Evolutionary conservation across 2,888 invertebrate genomes (phyloP).

Genomic region (Pyrocoelia pectoralis): DNA sequence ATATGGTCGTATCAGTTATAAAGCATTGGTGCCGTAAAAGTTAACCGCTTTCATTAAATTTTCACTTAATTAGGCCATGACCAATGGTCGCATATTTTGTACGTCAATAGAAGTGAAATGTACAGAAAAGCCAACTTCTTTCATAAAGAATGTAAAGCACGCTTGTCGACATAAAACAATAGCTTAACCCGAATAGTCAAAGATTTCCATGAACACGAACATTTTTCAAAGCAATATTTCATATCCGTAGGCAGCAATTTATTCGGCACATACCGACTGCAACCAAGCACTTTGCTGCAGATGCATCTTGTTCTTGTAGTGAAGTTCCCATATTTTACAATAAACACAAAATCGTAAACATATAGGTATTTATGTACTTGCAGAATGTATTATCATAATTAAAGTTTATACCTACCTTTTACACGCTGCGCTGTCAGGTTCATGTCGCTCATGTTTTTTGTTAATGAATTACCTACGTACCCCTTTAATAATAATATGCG

Average conservation of each 20-base stretch:
- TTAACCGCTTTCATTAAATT: no score
- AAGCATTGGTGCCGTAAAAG: no score
- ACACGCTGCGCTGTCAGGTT: no score
- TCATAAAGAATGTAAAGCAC: conserved; percentile 27
- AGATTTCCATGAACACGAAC: conserved; percentile 32
- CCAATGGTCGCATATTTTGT: no score
- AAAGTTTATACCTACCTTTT: neutral
- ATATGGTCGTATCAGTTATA: no score
- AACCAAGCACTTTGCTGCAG: conserved; percentile 20
- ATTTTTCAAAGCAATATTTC: conserved; percentile 33
- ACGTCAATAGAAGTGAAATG: conserved; percentile 20
- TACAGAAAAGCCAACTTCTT: conserved; percentile 23
- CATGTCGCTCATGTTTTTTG: no score
- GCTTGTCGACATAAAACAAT: conserved; percentile 25
- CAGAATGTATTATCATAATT: neutral
- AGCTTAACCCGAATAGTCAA: conserved; percentile 26
- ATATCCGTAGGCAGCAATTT: conserved; percentile 32
- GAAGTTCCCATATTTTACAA: conserved; percentile 23
- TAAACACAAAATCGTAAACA: conserved; percentile 3
- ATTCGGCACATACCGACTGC: conserved; percentile 30
- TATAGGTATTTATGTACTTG: neutral
- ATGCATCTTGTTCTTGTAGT: conserved; percentile 17
- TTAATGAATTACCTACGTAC: no score
- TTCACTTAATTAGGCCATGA: no score
- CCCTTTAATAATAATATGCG: no score